Evolutionary conservation across 2,113 vertebrate species (phyloP).

Genomic region (Pedetes capensis): DNA sequence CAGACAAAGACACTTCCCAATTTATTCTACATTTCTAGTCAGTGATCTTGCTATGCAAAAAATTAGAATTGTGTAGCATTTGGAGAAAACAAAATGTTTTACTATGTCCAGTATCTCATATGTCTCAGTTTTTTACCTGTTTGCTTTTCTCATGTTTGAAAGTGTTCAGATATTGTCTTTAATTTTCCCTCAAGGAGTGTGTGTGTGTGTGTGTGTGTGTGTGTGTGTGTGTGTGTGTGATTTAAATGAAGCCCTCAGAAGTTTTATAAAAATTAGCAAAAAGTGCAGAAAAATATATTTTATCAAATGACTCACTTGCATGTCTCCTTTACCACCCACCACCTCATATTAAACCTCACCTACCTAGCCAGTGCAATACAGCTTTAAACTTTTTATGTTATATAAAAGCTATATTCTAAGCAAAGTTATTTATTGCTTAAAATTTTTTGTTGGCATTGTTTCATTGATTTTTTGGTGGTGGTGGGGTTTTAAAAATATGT

Average conservation of each 20-base stretch:
- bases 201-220: background rate
- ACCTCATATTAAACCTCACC: background rate
- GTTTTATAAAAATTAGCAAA: background rate
- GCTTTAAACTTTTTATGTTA: background rate
- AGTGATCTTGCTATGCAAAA: background rate
- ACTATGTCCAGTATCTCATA: background rate
- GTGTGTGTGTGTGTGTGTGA: background rate
- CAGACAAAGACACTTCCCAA: background rate
- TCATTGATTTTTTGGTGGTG: background rate
- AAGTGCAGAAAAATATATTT: background rate
- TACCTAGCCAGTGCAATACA: background rate
- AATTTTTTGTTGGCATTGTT: constrained; percentile 23
- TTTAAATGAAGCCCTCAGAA: background rate
- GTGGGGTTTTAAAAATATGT: no score
- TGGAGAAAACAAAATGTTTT: background rate
- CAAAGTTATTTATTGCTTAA: background rate
- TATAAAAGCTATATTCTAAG: background rate
- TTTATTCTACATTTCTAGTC: background rate
- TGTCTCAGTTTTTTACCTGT: background rate
- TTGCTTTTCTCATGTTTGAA: background rate
- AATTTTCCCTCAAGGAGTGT: background rate
- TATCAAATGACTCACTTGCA: background rate
- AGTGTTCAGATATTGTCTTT: constrained; percentile 1
- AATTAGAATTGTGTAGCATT: background rate
- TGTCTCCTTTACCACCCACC: background rate